Evolutionary conservation across 2,113 vertebrate genomes (phyloP).

Genomic region (Phrynosoma platyrhinos): DNA sequence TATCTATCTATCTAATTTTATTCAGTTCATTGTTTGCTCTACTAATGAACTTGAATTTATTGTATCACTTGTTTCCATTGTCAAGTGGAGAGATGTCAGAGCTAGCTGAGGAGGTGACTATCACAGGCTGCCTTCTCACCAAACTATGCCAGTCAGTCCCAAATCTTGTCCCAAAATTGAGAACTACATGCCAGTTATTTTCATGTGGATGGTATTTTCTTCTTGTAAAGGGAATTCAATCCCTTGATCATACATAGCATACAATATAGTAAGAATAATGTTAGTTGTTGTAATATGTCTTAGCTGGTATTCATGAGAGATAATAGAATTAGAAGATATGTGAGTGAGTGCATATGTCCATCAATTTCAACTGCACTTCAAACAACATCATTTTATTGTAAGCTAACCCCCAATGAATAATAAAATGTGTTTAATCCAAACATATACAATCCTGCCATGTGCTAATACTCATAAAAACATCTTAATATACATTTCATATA

Average conservation of each 20-base stretch:
- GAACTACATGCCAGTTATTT: too few species aligned
- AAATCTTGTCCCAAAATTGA: too few species aligned
- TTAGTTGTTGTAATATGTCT: not conserved
- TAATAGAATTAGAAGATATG: not conserved
- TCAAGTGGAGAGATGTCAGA: too few species aligned
- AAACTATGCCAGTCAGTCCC: too few species aligned
- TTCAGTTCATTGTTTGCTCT: too few species aligned
- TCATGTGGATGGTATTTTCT: not conserved
- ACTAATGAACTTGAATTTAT: too few species aligned
- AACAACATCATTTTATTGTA: slow-evolving; percentile 6
- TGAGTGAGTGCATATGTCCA: too few species aligned
- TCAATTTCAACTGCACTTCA: slow-evolving; percentile 5
- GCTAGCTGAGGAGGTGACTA: too few species aligned
- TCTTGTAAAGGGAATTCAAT: not conserved
- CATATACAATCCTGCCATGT: not conserved
- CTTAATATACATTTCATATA: not conserved
- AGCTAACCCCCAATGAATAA: not conserved
- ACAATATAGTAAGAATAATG: not conserved
- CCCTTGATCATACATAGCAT: not conserved
- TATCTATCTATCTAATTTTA: too few species aligned
- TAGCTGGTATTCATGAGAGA: not conserved
- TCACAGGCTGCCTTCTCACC: too few species aligned
- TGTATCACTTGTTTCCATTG: too few species aligned
- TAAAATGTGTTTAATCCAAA: slow-evolving; percentile 26
- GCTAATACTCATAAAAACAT: not conserved